Base-by-base conservation (phyloP, 2,113 vertebrate genomes). In the Struthidea cinerea region DNA sequence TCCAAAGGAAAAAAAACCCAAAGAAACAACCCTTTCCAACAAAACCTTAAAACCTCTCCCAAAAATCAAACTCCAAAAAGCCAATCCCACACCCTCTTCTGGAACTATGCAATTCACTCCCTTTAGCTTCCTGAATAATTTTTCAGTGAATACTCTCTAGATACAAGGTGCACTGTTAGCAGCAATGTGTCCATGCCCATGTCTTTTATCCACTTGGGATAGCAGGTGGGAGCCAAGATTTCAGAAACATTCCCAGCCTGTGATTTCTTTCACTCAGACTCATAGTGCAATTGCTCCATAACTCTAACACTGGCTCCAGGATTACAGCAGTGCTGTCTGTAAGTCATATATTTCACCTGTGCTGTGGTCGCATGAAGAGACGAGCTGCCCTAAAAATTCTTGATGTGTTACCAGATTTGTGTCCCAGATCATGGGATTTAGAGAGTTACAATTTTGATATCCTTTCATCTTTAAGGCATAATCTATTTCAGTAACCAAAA, bases 221-320 rank as follows among this genome's bases (percentile, higher is more conserved):
- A 55, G 19, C 1, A 1, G 4, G 4, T 22, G 41, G 17, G 39
- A 2, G 1, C 14, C 0, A 3, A 28, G 37, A 32, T 61, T 70
- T 84, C 56, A 55, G 74, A 59, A 85, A 15, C 26, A 23, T 7
- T 80, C 8, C 11, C 27, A 39, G 7, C 19, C 41, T 84, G 24
- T 70, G 57, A 27, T 78, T 94, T 65, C 50, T 70, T 71, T 42
- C 21, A 21, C 27, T 77, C n/a, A 53, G 20, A 47, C 16, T 80
- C 18, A 37, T 20, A 27, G 35, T 68, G 11, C 9, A 64, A 13
- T 27, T 60, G 6, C 9, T 77, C 35, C 15, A 1, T 30, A 75
- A 22, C 19, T 24, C 23, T 56, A 27, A 8, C 18, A 11, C 11
- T 46, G 22, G 13, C 17, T 49, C 8, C 16, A 61, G 50, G 37